These are phyloP conservation scores for Oegoconia quadripuncta DNA, from an alignment of 2,888 invertebrate species.

Conservation along the genomic window DNA sequence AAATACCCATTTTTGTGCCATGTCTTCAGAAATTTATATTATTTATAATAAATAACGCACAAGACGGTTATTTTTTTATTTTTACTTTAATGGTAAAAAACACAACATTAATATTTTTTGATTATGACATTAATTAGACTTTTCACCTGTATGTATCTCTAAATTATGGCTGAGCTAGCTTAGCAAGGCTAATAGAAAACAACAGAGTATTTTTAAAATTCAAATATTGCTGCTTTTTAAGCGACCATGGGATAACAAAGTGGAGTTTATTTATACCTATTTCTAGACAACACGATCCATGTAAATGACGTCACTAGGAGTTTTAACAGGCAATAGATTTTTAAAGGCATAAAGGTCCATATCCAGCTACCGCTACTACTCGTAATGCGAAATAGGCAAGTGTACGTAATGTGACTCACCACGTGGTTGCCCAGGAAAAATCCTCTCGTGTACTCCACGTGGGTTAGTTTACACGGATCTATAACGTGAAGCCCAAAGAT, in stretches of 20 bases:
- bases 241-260: not conserved
- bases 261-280: not conserved
- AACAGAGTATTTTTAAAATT: too few relatives aligned
- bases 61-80: too few relatives aligned
- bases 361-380: conserved; percentile 49
- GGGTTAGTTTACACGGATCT: conserved; percentile 41
- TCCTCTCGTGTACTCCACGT: conserved; percentile 78
- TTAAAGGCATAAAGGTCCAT: conserved; percentile 22
- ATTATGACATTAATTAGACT: too few relatives aligned
- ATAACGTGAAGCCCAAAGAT: conserved; percentile 84
- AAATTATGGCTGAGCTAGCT: too few relatives aligned
- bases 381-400: conserved; percentile 37
- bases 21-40: too few relatives aligned
- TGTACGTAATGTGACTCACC: conserved; percentile 80
- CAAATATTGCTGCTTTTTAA: not conserved
- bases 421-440: conserved; percentile 91
- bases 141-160: too few relatives aligned
- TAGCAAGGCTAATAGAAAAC: too few relatives aligned
- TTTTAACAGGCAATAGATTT: conserved; percentile 1
- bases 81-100: too few relatives aligned
- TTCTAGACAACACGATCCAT: not conserved
- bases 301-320: not conserved
- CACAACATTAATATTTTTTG: too few relatives aligned
- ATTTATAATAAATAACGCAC: too few relatives aligned
- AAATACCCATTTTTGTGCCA: too few relatives aligned